A percentile compares a stretch with the other conserved stretches of the same genome.
Evolutionary conservation across 35 echinoderm and acorn worm genomes (phyloP).

Genomic region (Apostichopus japonicus): DNA sequence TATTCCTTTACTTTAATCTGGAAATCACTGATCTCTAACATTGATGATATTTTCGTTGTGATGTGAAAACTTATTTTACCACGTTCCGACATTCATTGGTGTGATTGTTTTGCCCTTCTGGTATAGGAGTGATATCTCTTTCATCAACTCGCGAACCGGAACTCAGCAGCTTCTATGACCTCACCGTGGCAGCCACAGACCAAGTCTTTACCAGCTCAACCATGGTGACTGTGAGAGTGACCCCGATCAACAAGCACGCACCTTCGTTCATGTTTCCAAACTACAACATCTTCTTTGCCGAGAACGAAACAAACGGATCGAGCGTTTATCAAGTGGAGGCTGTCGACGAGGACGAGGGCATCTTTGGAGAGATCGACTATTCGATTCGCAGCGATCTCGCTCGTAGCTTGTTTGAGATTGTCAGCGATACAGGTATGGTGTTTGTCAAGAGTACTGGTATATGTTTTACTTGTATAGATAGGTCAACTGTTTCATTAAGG

Average conservation of each 20-base stretch:
- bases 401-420: constrained; percentile 77
- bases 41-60: no score
- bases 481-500: no score
- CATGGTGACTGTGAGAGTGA: constrained; percentile 63
- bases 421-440: constrained; percentile 70
- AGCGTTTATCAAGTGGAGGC: constrained; percentile 78
- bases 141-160: constrained; percentile 77
- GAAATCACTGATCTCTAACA: no score
- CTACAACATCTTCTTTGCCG: constrained; percentile 78
- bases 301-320: constrained; percentile 81
- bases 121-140: constrained; percentile 78
- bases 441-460: neutral
- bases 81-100: neutral
- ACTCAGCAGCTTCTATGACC: constrained; percentile 62
- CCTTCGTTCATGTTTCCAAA: constrained; percentile 77
- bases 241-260: constrained; percentile 75
- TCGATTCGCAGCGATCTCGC: constrained; percentile 81
- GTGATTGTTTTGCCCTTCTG: constrained; percentile 18
- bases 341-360: constrained; percentile 74
- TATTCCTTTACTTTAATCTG: no score
- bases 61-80: no score
- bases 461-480: no score
- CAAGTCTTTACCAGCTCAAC: constrained; percentile 94
- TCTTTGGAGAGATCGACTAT: constrained; percentile 75
- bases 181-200: constrained; percentile 90